Percentiles rank a stretch among this genome's conserved stretches.
phyloP scores from a whole-genome alignment of 2,888 invertebrate species.

The Orthosia cruda region DNA sequence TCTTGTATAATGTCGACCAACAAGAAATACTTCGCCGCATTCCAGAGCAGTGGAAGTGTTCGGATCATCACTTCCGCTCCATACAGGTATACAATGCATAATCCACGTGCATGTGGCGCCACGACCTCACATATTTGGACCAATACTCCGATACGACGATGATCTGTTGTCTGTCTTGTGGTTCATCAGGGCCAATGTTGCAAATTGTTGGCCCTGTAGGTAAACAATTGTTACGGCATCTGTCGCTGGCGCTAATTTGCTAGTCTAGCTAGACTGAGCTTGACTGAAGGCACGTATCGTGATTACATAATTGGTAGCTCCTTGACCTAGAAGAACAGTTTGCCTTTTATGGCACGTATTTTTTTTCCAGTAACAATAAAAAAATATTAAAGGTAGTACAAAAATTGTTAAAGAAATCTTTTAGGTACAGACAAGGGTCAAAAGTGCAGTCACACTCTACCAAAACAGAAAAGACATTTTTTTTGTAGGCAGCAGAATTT shows the following conservation, averaged over 20 bases:
- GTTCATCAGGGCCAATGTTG: conserved; percentile 50
- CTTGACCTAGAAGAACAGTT: conserved; percentile 34
- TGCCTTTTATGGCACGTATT: conserved; percentile 22
- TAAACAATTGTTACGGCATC: conserved; percentile 21
- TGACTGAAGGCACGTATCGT: conserved; percentile 29
- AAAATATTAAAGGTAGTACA: not conserved
- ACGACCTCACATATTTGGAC: conserved; percentile 50
- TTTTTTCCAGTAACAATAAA: not conserved
- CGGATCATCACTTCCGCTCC: conserved; percentile 58
- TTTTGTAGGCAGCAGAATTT: too few relatives aligned
- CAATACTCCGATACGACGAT: conserved; percentile 51
- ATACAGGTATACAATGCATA: conserved; percentile 55
- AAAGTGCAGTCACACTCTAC: too few relatives aligned
- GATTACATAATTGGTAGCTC: conserved; percentile 25
- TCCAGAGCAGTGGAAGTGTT: conserved; percentile 65
- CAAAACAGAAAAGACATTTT: too few relatives aligned
- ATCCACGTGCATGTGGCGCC: conserved; percentile 54
- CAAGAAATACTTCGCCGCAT: conserved; percentile 55
- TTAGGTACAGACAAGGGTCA: too few relatives aligned
- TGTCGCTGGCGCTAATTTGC: not conserved
- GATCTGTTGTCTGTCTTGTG: conserved; percentile 44
- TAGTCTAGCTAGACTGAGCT: conserved; percentile 23
- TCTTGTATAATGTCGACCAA: conserved; percentile 46
- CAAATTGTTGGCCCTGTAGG: conserved; percentile 18
- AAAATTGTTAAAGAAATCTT: not conserved